Evolutionary conservation across 2,888 invertebrate genomes (phyloP), one percentile per base, ranked within the genome.

Genomic region (Nemurella pictetii): DNA sequence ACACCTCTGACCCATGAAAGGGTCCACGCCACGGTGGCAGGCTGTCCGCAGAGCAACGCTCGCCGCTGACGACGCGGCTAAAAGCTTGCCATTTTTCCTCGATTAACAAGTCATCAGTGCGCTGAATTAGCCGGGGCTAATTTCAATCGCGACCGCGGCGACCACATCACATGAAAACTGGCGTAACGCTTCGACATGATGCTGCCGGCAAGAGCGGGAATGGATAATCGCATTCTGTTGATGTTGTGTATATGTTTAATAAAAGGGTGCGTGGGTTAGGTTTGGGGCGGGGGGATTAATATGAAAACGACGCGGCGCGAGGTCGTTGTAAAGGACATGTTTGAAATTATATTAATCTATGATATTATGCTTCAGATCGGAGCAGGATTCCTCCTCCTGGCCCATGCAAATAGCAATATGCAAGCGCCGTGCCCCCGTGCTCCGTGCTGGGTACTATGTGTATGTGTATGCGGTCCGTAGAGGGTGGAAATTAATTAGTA

Each of bases 71-170:
- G 26, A 1, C 27, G 75, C 9, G 26, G 25, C 36, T 84, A 82
- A 72, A 84, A 84, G 81, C 84, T 55, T 35, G 29, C 35, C 29
- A 82, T 82, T 80, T 84, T 77, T 83, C 83, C 83, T 77, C 81
- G 32, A 85, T 85, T 85, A 85, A 77, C 83, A 32, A 75, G 77
- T 27, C 82, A 75, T 83, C 83, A 75, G 32, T 35, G 32, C 7
- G 25, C 74, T 15, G 75, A 9, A 83, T 55, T 28, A 75, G 20
- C 3, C n/a, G 75, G 26, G 27, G 77, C 85, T 85, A 85, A 83
- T 83, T 83, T 74, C 73, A 77, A 83, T 83, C 25, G 32, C 78
- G 55, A 83, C 84, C 85, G 35, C 83, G 80, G 9, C 12, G 25
- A 20, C 35, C 80, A 81, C 75, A 75, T 75, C 28, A 30, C 78